Percentiles rank a stretch among this genome's conserved stretches.
These are phyloP conservation scores for Struthidea cinerea DNA, from an alignment of 2,113 vertebrate genomes.

Conservation along the genomic window DNA sequence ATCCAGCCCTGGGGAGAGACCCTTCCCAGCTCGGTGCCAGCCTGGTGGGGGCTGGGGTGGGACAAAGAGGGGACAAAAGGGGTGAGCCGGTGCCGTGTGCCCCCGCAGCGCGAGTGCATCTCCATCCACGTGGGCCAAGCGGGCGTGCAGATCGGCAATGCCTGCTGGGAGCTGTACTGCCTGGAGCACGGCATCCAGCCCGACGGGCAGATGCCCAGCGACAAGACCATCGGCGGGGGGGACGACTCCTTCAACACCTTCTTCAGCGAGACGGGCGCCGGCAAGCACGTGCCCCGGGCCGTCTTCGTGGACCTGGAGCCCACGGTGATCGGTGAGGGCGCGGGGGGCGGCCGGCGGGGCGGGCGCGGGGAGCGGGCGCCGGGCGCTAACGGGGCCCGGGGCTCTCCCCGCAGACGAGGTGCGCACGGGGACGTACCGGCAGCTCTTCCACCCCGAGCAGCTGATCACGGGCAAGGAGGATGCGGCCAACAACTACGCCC, in stretches of 20 bases:
- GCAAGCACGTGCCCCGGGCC: slow-evolving; percentile 66
- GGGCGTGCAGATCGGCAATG: slow-evolving; percentile 15
- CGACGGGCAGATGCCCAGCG: slow-evolving; percentile 67
- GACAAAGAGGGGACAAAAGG: neutral
- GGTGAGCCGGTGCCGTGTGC: neutral
- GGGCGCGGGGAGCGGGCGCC: accelerated
- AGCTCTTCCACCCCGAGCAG: slow-evolving; percentile 70
- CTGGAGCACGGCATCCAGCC: slow-evolving; percentile 67
- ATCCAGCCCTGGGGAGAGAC: neutral
- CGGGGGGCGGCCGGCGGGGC: neutral
- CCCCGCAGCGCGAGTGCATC: neutral
- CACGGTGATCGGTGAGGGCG: slow-evolving; percentile 59
- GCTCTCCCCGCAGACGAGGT: slow-evolving; percentile 64
- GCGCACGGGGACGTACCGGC: slow-evolving; percentile 70
- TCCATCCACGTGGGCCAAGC: slow-evolving; percentile 13
- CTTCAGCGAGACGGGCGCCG: slow-evolving; percentile 68
- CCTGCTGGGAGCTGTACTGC: slow-evolving; percentile 50
- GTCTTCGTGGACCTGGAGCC: slow-evolving; percentile 71
- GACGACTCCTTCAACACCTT: slow-evolving; percentile 70
- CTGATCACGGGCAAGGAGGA: slow-evolving; percentile 72
- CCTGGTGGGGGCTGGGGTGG: no score
- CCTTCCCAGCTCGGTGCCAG: no score
- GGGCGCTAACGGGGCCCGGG: neutral
- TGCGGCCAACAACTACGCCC: slow-evolving; percentile 71
- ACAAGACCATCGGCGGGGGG: slow-evolving; percentile 52